Conservation (phyloP, 2,113 vertebrate species). For the Ondatra zibethicus region DNA sequence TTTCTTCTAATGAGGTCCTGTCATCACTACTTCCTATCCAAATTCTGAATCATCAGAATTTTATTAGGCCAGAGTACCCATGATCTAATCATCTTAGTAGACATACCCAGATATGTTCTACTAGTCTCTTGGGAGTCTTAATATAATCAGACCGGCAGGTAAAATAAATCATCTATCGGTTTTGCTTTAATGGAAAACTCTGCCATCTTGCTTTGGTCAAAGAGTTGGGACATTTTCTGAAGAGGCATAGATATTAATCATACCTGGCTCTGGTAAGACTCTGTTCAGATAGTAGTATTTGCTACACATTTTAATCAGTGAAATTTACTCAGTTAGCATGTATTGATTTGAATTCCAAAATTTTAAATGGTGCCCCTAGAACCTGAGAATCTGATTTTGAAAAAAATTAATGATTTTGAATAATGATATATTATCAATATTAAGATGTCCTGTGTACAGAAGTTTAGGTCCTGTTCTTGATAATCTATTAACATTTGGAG, state of each 20-base stretch:
- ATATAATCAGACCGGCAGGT: not conserved
- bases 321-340: not conserved
- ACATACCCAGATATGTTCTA: not conserved
- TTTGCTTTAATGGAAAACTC: not conserved
- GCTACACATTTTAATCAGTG: not conserved
- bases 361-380: not conserved
- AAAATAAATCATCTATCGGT: not conserved
- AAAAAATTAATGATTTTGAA: not conserved
- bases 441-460: not conserved
- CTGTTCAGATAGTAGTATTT: not conserved
- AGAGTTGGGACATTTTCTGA: not conserved
- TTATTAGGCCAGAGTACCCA: not conserved
- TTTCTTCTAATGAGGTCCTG: not conserved
- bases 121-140: not conserved
- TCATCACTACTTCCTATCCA: not conserved
- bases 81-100: not conserved
- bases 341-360: not conserved
- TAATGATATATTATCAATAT: not conserved
- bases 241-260: not conserved
- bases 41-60: not conserved
- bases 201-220: not conserved
- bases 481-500: not conserved
- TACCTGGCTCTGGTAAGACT: not conserved
- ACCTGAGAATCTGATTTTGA: not conserved
- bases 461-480: not conserved